These are phyloP conservation scores for Sarotherodon lohbergeri DNA, from an alignment of 2,113 vertebrate genomes.

Conservation along the genomic window DNA sequence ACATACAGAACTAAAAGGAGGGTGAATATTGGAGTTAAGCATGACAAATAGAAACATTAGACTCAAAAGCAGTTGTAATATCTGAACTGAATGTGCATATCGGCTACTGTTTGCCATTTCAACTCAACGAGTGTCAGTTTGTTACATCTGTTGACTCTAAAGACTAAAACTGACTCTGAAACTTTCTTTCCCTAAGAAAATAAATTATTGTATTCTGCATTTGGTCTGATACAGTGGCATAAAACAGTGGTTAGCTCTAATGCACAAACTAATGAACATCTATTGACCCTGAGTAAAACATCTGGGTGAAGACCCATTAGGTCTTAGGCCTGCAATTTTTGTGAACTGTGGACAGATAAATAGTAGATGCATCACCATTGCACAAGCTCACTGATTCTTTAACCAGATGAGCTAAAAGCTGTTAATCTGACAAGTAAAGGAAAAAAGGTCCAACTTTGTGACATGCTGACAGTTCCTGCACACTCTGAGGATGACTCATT, in stretches of 20 bases:
- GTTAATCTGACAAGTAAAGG: not conserved
- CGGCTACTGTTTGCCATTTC: rapidly evolving
- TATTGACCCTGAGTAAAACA: not conserved
- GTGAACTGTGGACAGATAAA: not conserved
- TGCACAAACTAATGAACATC: not conserved
- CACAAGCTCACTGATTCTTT: not conserved
- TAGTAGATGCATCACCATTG: not conserved
- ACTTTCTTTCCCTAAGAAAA: rapidly evolving
- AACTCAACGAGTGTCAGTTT: not conserved
- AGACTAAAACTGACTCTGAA: not conserved
- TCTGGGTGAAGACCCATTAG: not conserved
- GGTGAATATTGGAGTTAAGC: not conserved
- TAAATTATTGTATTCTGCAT: not conserved
- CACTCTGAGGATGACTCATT: not conserved
- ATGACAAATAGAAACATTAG: not conserved
- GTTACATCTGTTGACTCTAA: not conserved
- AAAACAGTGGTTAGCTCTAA: not conserved
- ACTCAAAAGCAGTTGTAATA: not conserved
- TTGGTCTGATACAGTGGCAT: not conserved
- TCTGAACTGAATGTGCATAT: not conserved
- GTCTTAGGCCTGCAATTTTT: not conserved
- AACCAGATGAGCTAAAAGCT: not conserved
- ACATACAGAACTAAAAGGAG: not conserved
- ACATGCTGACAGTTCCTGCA: not conserved
- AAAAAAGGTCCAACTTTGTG: not conserved